Base-by-base conservation (phyloP, 53 echinoderm and acorn worm genomes). In the Holothuria scabra region DNA sequence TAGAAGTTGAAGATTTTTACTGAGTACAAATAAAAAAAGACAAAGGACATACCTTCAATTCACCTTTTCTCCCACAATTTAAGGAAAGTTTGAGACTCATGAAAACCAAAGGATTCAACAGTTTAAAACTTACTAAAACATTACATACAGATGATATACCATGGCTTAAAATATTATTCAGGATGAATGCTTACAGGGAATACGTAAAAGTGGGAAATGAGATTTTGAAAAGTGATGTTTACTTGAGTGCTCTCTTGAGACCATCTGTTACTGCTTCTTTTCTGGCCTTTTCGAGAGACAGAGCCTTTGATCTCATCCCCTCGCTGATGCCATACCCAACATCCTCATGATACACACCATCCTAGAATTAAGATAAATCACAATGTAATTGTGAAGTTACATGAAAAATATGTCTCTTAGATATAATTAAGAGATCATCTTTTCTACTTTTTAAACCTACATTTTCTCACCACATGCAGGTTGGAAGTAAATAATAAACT, bases 211-310 rank as follows among this genome's bases (percentile, higher is more conserved):
- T 65, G 20, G 37, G 41, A 44, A 30, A 11, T 83, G 34, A 44
- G 8, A 41, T 46, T n/a, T 25, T 44, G 72, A 23, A 72, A 72
- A 72, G 37, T 23, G 22, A 35, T 19, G 44, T 92, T 87, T 88
- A 99, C 99, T 99, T 99, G 83, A 99, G 91, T 3, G 99, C 94
- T 83, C 99, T 92, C 86, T 99, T 99, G 83, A 99, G 72, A 61
- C 99, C 99, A 91, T 99, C 99, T 14, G 99, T 99, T 14, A 99
- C 94, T 25, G 99, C 99, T 68, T 99, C 99, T 56, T 99, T 99
- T n/a, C 94, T 86, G 21, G 99, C 99, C 37, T 99, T 99, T 87
- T 99, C 99, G 30, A 99, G 55, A 16, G 99, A 93, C 67, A 99
- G 80, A 5, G 99, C 99, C 69, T 99, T 99, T 34, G 99, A 99